Evolutionary conservation across 2,888 invertebrate genomes (phyloP).

Genomic region (Lasioglossum oenotherae): DNA sequence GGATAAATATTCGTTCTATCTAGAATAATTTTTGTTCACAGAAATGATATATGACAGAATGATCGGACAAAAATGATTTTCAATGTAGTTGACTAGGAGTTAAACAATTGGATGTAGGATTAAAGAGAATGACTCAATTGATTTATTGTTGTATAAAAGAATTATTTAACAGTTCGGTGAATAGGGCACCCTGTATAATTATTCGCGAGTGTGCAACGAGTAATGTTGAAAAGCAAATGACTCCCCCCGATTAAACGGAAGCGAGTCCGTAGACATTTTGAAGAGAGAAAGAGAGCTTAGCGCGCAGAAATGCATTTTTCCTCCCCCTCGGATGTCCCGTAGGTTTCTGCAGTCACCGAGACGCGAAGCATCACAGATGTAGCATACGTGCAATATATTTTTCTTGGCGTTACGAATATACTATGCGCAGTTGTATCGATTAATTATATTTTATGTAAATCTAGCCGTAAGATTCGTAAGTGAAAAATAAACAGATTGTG

Average conservation of each 20-base stretch:
- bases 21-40: too few species aligned
- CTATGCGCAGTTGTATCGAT: slow-evolving; percentile 62
- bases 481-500: slow-evolving; percentile 66
- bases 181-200: background rate
- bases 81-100: too few species aligned
- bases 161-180: background rate
- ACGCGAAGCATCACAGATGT: slow-evolving; percentile 49
- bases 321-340: background rate
- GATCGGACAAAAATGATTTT: too few species aligned
- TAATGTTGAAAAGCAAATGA: background rate
- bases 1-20: too few species aligned
- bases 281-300: slow-evolving; percentile 7
- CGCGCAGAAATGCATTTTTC: slow-evolving; percentile 17
- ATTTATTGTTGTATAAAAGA: background rate
- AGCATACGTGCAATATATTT: slow-evolving; percentile 69
- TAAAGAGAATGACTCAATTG: too few species aligned
- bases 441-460: slow-evolving; percentile 73
- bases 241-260: background rate
- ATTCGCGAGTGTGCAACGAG: background rate
- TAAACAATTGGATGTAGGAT: too few species aligned
- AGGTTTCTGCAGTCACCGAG: slow-evolving; percentile 30
- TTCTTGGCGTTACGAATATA: slow-evolving; percentile 61
- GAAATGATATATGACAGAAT: too few species aligned
- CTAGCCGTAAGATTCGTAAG: slow-evolving; percentile 65
- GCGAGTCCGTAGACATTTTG: background rate